Evolutionary conservation across 2,888 invertebrate genomes (phyloP), one percentile per base, ranked within the genome.

Genomic region (Caradrina kadenii): DNA sequence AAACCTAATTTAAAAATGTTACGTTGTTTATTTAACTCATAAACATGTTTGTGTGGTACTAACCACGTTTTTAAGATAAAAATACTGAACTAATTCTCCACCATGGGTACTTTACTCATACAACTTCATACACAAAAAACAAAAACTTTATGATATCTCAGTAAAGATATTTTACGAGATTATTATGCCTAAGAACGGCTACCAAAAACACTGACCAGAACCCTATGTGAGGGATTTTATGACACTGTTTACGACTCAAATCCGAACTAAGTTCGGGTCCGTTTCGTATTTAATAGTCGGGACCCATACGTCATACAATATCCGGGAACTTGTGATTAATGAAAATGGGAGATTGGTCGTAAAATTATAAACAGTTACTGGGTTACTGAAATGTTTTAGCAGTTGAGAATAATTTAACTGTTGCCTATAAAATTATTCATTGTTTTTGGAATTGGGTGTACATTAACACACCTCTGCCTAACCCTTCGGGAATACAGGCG

Each of bases 191-290:
- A 42, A 63, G 60, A 52, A 66, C 49, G 19, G 35, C 15, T 31
- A 15, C 52, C 81, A 85, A 66, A 73, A 68, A 83, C 83, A 89
- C 84, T 89, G 89, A 89, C 88, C 89, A 87, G 88, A 87, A 89
- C 85, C 81, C 55, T 75, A 74, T 79, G 86, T 85, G 86, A 85
- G 79, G 82, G 77, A 79, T 86, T 89, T 90, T 88, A 89, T 83
- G 88, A 81, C 76, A 77, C 79, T 88, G 89, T 90, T 89, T 89
- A 89, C 88, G 83, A 78, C 53, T 68, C 59, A 8, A 52, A 70
- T 65, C 58, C 68, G 22, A 67, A 76, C 21, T 70, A 68, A 66
- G 53, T 74, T 75, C 4, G 66, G 79, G 72, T 26, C 42, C 39
- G 21, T 7, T 19, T 53, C 60, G 31, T 67, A 69, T 79, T 79